phyloP scores from a whole-genome alignment of 1,140 invertebrate genomes.

The Oryzaephilus surinamensis region DNA sequence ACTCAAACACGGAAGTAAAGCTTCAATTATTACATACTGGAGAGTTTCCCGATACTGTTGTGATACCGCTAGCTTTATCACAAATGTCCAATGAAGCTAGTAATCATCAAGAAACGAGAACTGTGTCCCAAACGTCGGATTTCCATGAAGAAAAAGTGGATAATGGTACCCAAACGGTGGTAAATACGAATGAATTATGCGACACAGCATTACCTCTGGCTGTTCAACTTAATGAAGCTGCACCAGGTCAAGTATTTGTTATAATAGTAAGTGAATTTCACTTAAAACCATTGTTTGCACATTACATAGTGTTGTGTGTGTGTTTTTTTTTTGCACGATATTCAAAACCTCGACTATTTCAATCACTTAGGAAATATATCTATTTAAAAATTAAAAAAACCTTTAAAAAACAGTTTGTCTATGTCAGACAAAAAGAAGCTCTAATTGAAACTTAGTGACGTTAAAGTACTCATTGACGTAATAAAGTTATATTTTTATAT shows the following conservation, averaged over 20 bases:
- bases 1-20: too few species aligned
- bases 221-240: conserved; percentile 17
- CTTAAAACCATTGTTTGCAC: too few species aligned
- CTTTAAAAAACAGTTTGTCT: too few species aligned
- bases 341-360: not conserved
- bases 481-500: too few species aligned
- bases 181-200: conserved; percentile 23
- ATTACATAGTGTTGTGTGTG: too few species aligned
- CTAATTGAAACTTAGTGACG: too few species aligned
- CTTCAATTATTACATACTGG: conserved; percentile 14
- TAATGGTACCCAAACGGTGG: conserved; percentile 11
- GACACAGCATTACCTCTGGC: conserved; percentile 18
- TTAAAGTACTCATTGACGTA: too few species aligned
- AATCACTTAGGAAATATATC: too few species aligned
- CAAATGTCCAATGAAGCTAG: not conserved
- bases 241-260: conserved; percentile 37
- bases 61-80: conserved; percentile 7
- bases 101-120: not conserved
- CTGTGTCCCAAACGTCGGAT: not conserved
- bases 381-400: too few species aligned
- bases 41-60: conserved; percentile 16
- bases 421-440: too few species aligned
- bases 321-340: conserved; percentile 9
- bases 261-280: conserved; percentile 34
- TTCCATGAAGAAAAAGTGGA: too few species aligned